Percentiles rank a stretch among this genome's conserved stretches.
Evolutionary conservation across 2,113 vertebrate species (phyloP).

Genomic region (Otolemur garnettii): DNA sequence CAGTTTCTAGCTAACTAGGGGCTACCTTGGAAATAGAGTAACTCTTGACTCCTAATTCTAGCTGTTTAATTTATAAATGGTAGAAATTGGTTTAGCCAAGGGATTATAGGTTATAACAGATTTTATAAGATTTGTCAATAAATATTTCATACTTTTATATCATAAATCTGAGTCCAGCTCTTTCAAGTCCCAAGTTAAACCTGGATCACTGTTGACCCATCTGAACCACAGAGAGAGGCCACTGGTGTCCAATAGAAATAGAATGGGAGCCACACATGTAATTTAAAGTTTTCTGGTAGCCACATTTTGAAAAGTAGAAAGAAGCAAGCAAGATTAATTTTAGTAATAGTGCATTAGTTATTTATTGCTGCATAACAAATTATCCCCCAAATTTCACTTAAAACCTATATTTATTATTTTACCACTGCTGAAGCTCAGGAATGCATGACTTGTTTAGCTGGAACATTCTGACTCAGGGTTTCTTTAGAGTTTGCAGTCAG

Average conservation of each 20-base stretch:
- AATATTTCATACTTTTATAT: neutral
- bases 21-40: neutral
- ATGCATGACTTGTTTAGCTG: neutral
- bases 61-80: neutral
- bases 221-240: neutral
- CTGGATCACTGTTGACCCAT: neutral
- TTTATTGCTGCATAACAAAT: slow-evolving; percentile 40
- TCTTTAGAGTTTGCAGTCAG: neutral
- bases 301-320: slow-evolving; percentile 43
- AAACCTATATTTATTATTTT: neutral
- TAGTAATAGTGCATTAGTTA: neutral
- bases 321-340: neutral
- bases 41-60: neutral
- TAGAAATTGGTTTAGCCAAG: slow-evolving; percentile 25
- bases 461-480: neutral
- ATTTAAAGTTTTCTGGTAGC: neutral
- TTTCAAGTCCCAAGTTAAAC: neutral
- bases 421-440: neutral
- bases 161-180: neutral
- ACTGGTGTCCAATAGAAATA: neutral
- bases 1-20: neutral
- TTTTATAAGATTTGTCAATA: slow-evolving; percentile 23
- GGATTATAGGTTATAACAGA: neutral
- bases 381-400: neutral
- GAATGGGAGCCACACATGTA: neutral